Percentiles rank a stretch among this genome's conserved stretches.
These are phyloP conservation scores for Atractosteus spatula DNA, from an alignment of 2,113 vertebrate species.

Conservation along the genomic window DNA sequence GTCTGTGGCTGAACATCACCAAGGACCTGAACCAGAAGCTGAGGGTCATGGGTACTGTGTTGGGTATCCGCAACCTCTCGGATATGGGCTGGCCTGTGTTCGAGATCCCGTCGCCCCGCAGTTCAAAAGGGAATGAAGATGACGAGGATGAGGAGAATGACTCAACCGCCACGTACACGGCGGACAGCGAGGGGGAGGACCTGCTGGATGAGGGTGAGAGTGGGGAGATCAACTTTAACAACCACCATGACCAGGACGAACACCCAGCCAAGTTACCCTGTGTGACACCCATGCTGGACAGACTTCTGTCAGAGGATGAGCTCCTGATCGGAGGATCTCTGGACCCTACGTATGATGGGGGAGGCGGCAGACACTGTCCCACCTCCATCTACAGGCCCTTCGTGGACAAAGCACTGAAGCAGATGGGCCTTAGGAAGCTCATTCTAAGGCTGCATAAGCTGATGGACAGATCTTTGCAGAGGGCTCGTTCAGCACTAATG, in stretches of 20 bases:
- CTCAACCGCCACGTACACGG: conserved; percentile 70
- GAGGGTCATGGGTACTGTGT: conserved; percentile 94
- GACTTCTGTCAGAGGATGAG: conserved; percentile 81
- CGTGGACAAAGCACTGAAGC: conserved; percentile 98
- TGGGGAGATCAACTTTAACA: conserved; percentile 43
- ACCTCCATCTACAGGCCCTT: conserved; percentile 96
- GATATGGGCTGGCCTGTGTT: conserved; percentile 98
- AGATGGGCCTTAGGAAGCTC: conserved; percentile 95
- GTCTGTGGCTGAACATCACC: conserved; percentile 96
- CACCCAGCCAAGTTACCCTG: conserved; percentile 44
- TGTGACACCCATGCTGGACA: conserved; percentile 66
- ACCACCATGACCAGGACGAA: conserved; percentile 50
- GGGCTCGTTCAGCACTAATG: conserved; percentile 84
- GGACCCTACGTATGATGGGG: conserved; percentile 46
- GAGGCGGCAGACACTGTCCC: conserved; percentile 71
- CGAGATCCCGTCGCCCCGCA: conserved; percentile 91
- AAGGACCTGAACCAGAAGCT: conserved; percentile 98
- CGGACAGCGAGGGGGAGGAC: conserved; percentile 80
- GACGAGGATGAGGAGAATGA: conserved; percentile 71
- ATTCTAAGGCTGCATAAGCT: conserved; percentile 95
- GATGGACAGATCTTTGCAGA: conserved; percentile 94
- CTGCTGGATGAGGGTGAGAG: conserved; percentile 37
- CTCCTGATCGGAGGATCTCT: conserved; percentile 59
- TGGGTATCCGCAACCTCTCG: conserved; percentile 89
- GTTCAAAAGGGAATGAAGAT: conserved; percentile 73